Conservation (phyloP, 2,113 vertebrate species). For the Beaufortia kweichowensis region DNA sequence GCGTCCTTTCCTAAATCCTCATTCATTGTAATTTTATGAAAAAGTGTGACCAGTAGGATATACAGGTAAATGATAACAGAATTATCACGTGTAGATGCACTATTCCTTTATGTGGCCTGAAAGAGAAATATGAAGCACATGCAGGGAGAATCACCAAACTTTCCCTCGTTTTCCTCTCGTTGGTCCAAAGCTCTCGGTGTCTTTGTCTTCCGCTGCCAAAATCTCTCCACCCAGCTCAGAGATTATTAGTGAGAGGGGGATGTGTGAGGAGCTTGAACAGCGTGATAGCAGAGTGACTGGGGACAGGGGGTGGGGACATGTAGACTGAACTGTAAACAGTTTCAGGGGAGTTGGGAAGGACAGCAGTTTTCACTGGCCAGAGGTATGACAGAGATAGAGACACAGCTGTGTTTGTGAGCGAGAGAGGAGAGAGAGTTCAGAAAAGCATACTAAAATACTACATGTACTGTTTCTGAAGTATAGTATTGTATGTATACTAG, state of each 20-base stretch:
- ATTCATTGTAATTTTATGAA: too few species aligned
- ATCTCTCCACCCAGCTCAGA: slow-evolving; percentile 47
- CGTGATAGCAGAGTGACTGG: not conserved
- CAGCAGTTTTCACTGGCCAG: slow-evolving; percentile 1
- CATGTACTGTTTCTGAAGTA: not conserved
- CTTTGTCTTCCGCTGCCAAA: slow-evolving; percentile 35
- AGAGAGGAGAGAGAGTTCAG: not conserved
- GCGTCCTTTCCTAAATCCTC: too few species aligned
- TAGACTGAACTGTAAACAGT: slow-evolving; percentile 27
- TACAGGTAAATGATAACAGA: too few species aligned
- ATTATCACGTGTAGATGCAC: not conserved
- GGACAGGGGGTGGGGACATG: slow-evolving; percentile 30
- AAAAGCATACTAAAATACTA: not conserved
- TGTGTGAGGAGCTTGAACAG: slow-evolving; percentile 21
- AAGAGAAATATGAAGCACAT: not conserved
- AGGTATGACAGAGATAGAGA: slow-evolving; percentile 36
- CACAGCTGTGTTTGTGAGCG: slow-evolving; percentile 18
- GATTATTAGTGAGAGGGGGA: slow-evolving; percentile 37
- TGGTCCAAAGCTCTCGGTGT: slow-evolving; percentile 29
- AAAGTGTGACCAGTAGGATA: too few species aligned
- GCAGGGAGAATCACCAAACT: too few species aligned
- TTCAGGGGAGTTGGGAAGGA: slow-evolving; percentile 15
- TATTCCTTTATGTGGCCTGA: not conserved
- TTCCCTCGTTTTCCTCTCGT: slow-evolving; percentile 14
- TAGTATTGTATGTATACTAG: not conserved